A percentile compares a stretch with the other conserved stretches of the same genome.
Conservation (phyloP, 2,888 invertebrate genomes). For the Clunio marinus region DNA sequence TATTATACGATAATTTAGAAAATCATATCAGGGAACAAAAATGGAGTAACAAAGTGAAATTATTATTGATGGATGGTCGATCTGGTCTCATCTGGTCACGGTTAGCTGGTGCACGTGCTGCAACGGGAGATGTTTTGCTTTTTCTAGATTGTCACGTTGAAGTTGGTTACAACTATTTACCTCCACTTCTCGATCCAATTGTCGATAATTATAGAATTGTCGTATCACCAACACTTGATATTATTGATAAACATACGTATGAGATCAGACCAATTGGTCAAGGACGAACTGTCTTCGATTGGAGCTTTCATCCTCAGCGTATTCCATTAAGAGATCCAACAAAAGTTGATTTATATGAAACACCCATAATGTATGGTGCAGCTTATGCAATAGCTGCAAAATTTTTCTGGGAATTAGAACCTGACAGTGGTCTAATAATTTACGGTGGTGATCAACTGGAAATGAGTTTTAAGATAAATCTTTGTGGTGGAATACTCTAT, state of each 20-base stretch:
- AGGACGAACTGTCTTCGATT: slow-evolving; percentile 28
- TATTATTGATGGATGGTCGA: slow-evolving; percentile 8
- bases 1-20: slow-evolving; percentile 47
- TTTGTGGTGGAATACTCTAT: slow-evolving; percentile 67
- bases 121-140: slow-evolving; percentile 22
- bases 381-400: slow-evolving; percentile 82
- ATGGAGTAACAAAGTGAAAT: not conserved
- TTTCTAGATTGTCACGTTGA: slow-evolving; percentile 36
- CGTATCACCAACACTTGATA: slow-evolving; percentile 45
- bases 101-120: slow-evolving; percentile 18
- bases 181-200: slow-evolving; percentile 34
- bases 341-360: slow-evolving; percentile 58
- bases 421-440: slow-evolving; percentile 59
- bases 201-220: slow-evolving; percentile 12
- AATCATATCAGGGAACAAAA: not conserved
- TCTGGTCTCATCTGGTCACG: slow-evolving; percentile 29
- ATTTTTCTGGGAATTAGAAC: slow-evolving; percentile 80
- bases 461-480: slow-evolving; percentile 76
- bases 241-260: slow-evolving; percentile 19
- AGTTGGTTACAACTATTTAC: slow-evolving; percentile 33
- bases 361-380: slow-evolving; percentile 93
- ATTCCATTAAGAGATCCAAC: slow-evolving; percentile 59
- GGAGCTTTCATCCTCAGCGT: slow-evolving; percentile 24
- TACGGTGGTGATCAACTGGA: slow-evolving; percentile 86
- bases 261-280: not conserved